Conservation (phyloP, 2,797 vertebrate species). For the Helicolenus hilgendorfi region DNA sequence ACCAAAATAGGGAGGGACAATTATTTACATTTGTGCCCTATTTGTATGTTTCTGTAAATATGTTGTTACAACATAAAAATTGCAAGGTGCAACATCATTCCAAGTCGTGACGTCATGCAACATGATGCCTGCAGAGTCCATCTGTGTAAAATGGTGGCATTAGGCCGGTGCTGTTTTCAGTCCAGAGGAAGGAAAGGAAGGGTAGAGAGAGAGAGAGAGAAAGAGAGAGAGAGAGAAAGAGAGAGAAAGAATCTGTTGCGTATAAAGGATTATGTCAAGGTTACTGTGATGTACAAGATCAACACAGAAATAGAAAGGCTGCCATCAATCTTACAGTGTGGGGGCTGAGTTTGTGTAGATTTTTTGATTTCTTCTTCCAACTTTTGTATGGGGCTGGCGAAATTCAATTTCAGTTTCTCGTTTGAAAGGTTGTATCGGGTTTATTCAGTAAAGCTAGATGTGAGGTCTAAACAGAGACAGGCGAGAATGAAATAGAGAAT, state of each 20-base stretch:
- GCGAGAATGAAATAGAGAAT: not conserved
- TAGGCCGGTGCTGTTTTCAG: constrained; percentile 26
- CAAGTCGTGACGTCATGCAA: constrained; percentile 59
- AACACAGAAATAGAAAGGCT: constrained; percentile 21
- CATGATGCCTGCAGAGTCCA: constrained; percentile 58
- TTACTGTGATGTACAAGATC: constrained; percentile 32
- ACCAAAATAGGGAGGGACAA: too few relatives aligned
- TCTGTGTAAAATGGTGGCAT: constrained; percentile 67
- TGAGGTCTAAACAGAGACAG: not conserved
- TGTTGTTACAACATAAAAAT: not conserved
- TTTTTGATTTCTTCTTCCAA: constrained; percentile 13
- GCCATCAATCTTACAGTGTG: constrained; percentile 21
- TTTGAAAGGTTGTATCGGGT: constrained; percentile 10
- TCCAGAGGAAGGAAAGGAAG: not conserved
- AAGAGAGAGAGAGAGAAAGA: not conserved
- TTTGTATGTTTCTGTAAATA: too few relatives aligned
- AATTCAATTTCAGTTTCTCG: not conserved
- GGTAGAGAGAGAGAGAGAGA: not conserved
- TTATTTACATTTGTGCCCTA: too few relatives aligned
- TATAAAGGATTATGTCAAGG: constrained; percentile 27
- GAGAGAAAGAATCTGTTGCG: not conserved
- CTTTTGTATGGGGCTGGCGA: not conserved
- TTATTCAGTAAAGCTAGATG: not conserved
- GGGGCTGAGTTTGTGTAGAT: not conserved
- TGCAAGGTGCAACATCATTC: constrained; percentile 26